Percentiles rank a stretch among this genome's conserved stretches.
Conservation (phyloP, 2,797 vertebrate species). For the Tiaroga cobitis region DNA sequence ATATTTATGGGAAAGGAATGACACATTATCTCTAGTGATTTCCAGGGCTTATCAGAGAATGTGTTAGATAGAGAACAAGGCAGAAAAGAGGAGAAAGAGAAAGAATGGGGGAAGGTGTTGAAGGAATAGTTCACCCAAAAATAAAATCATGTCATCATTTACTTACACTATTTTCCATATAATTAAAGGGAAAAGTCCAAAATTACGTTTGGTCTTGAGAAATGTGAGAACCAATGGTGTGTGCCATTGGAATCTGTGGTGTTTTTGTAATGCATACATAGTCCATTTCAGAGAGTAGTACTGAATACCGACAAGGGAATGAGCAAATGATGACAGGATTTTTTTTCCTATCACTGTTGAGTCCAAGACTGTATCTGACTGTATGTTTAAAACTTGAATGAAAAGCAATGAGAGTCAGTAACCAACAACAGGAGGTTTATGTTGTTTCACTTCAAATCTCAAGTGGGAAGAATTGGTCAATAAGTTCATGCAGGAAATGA, state of each 20-base stretch:
- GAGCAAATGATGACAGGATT: neutral
- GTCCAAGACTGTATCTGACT: neutral
- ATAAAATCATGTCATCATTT: neutral
- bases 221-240: neutral
- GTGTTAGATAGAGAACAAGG: conserved; percentile 30
- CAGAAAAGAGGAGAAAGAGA: conserved; percentile 2
- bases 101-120: neutral
- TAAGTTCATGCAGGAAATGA: conserved; percentile 59
- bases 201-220: neutral
- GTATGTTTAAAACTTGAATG: neutral
- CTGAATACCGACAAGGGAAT: neutral
- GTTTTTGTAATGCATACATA: neutral
- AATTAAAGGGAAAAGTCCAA: neutral
- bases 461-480: conserved; percentile 46
- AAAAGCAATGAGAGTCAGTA: neutral
- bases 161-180: neutral
- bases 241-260: neutral
- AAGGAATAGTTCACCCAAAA: neutral
- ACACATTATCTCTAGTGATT: conserved; percentile 47
- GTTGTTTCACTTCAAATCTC: conserved; percentile 4
- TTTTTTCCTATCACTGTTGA: neutral
- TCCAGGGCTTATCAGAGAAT: conserved; percentile 48
- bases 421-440: neutral
- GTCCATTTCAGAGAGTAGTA: neutral
- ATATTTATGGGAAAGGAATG: conserved; percentile 37